phyloP scores from a whole-genome alignment of 2,888 invertebrate species.

The Drosophila mulleri region DNA sequence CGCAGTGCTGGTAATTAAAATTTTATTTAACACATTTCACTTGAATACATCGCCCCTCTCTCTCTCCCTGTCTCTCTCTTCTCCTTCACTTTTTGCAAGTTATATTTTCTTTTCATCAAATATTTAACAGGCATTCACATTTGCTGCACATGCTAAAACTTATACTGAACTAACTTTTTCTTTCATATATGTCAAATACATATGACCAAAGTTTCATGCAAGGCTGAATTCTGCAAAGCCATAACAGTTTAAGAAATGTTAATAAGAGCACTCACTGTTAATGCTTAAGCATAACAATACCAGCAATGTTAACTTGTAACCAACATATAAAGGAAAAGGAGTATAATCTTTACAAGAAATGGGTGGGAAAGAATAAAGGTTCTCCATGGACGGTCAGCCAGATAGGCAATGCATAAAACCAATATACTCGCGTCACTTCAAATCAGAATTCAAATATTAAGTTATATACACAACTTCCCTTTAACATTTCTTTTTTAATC shows the following conservation, averaged over 20 bases:
- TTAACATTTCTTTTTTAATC: background rate
- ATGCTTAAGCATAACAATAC: background rate
- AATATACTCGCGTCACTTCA: background rate
- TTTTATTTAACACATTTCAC: constrained; percentile 61
- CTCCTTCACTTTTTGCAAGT: background rate
- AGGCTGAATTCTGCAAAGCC: background rate
- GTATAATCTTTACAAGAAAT: no score
- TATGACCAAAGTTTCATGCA: background rate
- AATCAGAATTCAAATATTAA: background rate
- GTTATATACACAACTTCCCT: background rate
- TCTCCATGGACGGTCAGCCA: no score
- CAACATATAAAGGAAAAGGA: no score
- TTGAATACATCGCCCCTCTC: constrained; percentile 26
- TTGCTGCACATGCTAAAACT: constrained; percentile 7
- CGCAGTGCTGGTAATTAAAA: constrained; percentile 55
- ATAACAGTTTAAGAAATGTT: constrained; percentile 1
- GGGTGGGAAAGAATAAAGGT: no score
- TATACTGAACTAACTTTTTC: constrained; percentile 6
- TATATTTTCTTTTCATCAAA: constrained; percentile 16
- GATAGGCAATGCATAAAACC: background rate
- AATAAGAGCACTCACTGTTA: background rate
- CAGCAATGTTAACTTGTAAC: background rate
- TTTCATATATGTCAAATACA: background rate
- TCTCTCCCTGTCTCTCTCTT: background rate
- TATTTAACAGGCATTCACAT: constrained; percentile 12